Base-by-base conservation (phyloP, 1,140 invertebrate genomes). In the Drosophila sechellia region DNA sequence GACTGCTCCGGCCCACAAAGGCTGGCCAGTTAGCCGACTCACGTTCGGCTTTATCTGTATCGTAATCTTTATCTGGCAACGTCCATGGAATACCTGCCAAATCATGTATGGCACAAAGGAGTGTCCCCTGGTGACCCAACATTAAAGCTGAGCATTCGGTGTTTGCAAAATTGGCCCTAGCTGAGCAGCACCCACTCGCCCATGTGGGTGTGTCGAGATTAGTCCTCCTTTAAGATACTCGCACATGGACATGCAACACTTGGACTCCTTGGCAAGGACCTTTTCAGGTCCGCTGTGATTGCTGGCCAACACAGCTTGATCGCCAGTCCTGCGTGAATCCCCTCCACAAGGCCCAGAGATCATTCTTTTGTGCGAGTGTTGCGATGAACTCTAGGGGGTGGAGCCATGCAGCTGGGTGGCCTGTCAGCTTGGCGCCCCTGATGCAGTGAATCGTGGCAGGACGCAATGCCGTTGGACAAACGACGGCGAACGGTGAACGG, bases 21-120 rank as follows among this genome's bases (percentile, higher is more conserved):
- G 13, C 4, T 31, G n/a, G 4, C 22, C 27, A 34, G 27, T 50
- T 50, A 42, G 22, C 48, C 48, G 15, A 0, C 20, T 27, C 45
- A 39, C 68, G 37, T 60, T 20, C 31, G 39, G n/a, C n/a, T 39
- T 52, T 59, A 46, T 50, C 54, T 40, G n/a, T 31, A 60, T 52
- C 6, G 63, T 27, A 56, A 70, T 39, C 57, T 65, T 68, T 85
- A 73, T 77, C 66, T 76, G 50, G 37, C 20, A 35, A 45, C 50
- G 34, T 42, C 43, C 15, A 56, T 40, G 17, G 52, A 43, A 35
- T 39, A 45, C 34, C 40, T 71, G 57, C 39, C 58, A 40, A 65
- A 65, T 65, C 61, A 59, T 48, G 35, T 45, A 45, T 12, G 10
- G 15, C 15, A 6, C 10, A 45, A 31, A 40, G 42, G 31, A 31